Evolutionary conservation across 2,888 invertebrate genomes (phyloP).

Genomic region (Aspidiotus destructor): DNA sequence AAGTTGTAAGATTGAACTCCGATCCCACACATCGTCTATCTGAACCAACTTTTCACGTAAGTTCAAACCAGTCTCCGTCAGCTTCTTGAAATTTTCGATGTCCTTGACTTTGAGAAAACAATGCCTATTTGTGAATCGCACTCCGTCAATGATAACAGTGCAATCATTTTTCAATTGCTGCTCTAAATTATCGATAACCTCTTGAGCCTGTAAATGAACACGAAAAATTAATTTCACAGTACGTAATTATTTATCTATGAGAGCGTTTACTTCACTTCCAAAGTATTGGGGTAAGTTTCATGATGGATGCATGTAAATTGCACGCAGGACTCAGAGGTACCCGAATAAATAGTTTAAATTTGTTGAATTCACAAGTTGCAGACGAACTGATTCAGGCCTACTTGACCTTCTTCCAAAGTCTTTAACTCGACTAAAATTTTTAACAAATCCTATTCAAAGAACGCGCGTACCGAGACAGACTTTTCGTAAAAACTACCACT

Average conservation of each 20-base stretch:
- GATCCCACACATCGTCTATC: slow-evolving; percentile 40
- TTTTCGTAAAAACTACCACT: no score
- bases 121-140: slow-evolving; percentile 15
- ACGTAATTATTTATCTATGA: no score
- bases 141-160: slow-evolving; percentile 6
- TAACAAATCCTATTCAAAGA: no score
- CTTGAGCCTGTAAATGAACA: slow-evolving; percentile 1
- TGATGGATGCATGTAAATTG: not conserved
- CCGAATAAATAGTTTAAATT: no score
- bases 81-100: slow-evolving; percentile 9
- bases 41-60: slow-evolving; percentile 37
- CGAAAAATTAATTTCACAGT: not conserved
- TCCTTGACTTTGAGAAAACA: slow-evolving; percentile 15
- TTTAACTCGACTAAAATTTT: no score
- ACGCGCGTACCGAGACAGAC: no score
- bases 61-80: slow-evolving; percentile 8
- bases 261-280: not conserved
- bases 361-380: no score
- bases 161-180: slow-evolving; percentile 18
- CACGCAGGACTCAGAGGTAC: no score
- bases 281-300: not conserved
- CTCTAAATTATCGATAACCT: slow-evolving; percentile 26
- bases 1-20: slow-evolving; percentile 40
- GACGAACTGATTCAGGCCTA: no score
- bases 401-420: no score